These are phyloP conservation scores for Monochamus saltuarius DNA, from an alignment of 1,140 invertebrate genomes.

Conservation along the genomic window DNA sequence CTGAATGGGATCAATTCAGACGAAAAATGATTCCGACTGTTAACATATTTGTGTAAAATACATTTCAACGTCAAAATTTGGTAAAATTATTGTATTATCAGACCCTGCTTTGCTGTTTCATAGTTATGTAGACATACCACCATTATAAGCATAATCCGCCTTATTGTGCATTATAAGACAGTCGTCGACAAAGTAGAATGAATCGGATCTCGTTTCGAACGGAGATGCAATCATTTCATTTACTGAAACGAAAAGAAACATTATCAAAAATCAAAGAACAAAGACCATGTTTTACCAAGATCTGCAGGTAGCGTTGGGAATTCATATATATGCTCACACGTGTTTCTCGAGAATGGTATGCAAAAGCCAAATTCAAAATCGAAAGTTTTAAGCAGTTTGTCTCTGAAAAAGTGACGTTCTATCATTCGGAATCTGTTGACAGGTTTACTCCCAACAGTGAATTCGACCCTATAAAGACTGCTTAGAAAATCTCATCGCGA, in stretches of 20 bases:
- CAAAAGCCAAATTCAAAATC: conserved; percentile 99
- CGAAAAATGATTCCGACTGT: neutral
- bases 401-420: conserved; percentile 94
- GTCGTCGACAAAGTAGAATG: conserved; percentile 98
- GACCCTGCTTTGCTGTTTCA: conserved; percentile 20
- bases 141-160: conserved; percentile 94
- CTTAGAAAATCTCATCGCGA: neutral
- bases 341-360: conserved; percentile 96
- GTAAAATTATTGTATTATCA: conserved; percentile 14
- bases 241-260: conserved; percentile 64
- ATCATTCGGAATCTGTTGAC: conserved; percentile 98
- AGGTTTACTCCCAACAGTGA: conserved; percentile 87
- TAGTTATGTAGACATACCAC: conserved; percentile 58
- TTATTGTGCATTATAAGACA: conserved; percentile 99
- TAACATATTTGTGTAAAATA: conserved; percentile 9
- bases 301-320: conserved; percentile 87
- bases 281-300: conserved; percentile 65
- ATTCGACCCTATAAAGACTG: conserved; percentile 82
- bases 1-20: neutral
- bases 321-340: conserved; percentile 99
- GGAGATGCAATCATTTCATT: conserved; percentile 95
- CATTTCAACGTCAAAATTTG: conserved; percentile 6
- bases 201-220: conserved; percentile 96
- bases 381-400: conserved; percentile 95
- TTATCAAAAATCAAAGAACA: neutral